A percentile compares a stretch with the other conserved stretches of the same genome.
phyloP scores from a whole-genome alignment of 1,140 invertebrate genomes.

The Dendroctonus valens region DNA sequence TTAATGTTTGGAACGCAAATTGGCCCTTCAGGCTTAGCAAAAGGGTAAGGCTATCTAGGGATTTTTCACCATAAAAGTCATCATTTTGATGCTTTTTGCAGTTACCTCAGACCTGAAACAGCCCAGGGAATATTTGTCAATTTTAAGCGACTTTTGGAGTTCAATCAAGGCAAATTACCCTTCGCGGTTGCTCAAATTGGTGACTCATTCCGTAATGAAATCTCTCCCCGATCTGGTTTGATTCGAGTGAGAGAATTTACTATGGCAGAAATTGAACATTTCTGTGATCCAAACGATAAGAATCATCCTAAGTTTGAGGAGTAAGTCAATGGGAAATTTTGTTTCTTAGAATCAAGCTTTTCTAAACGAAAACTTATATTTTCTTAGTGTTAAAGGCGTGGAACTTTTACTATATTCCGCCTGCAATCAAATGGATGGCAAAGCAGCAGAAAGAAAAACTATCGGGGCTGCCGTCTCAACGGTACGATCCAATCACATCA shows the following conservation, averaged over 20 bases:
- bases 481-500: conserved; percentile 29
- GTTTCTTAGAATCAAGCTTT: neutral
- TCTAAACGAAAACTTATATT: neutral
- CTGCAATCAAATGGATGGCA: conserved; percentile 94
- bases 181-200: conserved; percentile 99
- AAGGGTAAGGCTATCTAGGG: conserved; percentile 67
- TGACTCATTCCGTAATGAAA: conserved; percentile 98
- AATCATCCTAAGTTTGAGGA: conserved; percentile 87
- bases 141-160: conserved; percentile 94
- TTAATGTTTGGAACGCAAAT: conserved; percentile 98
- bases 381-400: conserved; percentile 63
- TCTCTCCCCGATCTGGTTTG: conserved; percentile 95
- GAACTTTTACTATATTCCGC: conserved; percentile 86
- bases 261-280: conserved; percentile 99
- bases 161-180: conserved; percentile 94
- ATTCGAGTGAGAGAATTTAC: conserved; percentile 97
- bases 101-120: conserved; percentile 93
- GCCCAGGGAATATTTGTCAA: conserved; percentile 99
- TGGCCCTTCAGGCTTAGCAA: conserved; percentile 90
- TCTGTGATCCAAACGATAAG: conserved; percentile 91
- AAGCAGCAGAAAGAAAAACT: conserved; percentile 65
- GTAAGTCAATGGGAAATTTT: conserved; percentile 7
- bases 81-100: conserved; percentile 41
- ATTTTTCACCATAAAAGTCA: neutral
- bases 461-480: conserved; percentile 76